These are phyloP conservation scores for Chloroceryle inda DNA, from an alignment of 2,797 vertebrate genomes.

Conservation along the genomic window DNA sequence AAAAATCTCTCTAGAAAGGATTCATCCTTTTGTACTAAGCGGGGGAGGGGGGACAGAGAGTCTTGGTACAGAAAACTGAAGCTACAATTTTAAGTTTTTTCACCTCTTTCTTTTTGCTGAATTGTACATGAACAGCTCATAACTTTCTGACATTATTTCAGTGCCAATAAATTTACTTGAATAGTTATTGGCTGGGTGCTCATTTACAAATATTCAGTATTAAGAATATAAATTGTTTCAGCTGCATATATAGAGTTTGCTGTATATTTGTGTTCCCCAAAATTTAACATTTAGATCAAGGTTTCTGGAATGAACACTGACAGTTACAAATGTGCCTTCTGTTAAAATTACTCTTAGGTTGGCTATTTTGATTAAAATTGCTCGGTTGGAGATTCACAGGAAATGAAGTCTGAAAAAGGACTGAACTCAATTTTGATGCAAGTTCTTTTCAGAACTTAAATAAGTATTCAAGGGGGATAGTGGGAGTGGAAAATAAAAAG, in stretches of 20 bases:
- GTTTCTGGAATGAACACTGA: slow-evolving; percentile 24
- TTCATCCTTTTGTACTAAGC: neutral
- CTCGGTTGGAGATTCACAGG: slow-evolving; percentile 23
- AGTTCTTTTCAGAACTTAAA: neutral
- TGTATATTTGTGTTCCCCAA: neutral
- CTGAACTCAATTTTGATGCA: slow-evolving; percentile 8
- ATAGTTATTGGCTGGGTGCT: neutral
- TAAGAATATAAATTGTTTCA: slow-evolving; percentile 29
- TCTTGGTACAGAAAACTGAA: neutral
- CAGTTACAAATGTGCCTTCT: slow-evolving; percentile 47
- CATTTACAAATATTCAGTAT: neutral
- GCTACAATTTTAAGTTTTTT: neutral
- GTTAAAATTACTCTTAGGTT: slow-evolving; percentile 29
- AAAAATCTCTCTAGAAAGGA: neutral
- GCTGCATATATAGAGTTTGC: neutral
- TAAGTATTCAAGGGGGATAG: neutral
- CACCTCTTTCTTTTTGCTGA: neutral
- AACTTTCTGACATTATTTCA: slow-evolving; percentile 16
- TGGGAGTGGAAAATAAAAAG: neutral
- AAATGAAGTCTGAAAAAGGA: slow-evolving; percentile 42
- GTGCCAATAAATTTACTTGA: slow-evolving; percentile 10
- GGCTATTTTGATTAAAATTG: slow-evolving; percentile 32
- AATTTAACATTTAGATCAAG: slow-evolving; percentile 8
- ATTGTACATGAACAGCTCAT: neutral
- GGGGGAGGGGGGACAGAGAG: neutral